Percentiles rank a stretch among this genome's conserved stretches.
Conservation (phyloP, 2,797 vertebrate species). For the Channallabes apus region DNA sequence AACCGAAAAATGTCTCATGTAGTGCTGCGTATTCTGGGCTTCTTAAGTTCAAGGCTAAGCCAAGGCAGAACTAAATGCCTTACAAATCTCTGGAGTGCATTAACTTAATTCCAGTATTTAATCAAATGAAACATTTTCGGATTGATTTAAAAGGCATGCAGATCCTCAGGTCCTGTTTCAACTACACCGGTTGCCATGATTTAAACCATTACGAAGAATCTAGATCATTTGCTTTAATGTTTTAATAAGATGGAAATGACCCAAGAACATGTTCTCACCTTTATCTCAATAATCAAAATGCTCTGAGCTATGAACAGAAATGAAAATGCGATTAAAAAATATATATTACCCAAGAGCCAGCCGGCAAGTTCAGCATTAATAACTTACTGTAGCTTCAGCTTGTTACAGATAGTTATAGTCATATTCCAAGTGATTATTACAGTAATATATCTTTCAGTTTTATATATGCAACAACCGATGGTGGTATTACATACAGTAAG, state of each 20-base stretch:
- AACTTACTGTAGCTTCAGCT: neutral
- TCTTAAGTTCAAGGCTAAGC: neutral
- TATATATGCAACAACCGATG: too few relatives aligned
- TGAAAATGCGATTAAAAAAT: too few relatives aligned
- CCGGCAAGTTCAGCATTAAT: neutral
- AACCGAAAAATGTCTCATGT: neutral
- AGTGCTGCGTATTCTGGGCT: neutral
- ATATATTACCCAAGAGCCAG: neutral
- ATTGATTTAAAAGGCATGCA: constrained; percentile 3
- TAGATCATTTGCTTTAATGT: neutral
- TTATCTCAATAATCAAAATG: neutral
- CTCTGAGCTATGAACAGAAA: neutral
- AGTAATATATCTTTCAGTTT: neutral
- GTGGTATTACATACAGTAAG: too few relatives aligned
- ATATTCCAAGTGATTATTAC: neutral
- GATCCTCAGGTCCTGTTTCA: neutral
- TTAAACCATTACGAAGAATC: neutral
- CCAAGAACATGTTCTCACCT: neutral
- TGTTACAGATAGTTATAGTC: neutral
- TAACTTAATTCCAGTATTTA: constrained; percentile 29
- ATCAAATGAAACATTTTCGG: constrained; percentile 31
- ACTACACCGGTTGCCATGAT: neutral
- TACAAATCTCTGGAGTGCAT: constrained; percentile 1
- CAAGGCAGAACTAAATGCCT: constrained; percentile 2
- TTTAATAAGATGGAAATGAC: neutral